phyloP scores from a whole-genome alignment of 2,797 vertebrate species.

The Notolabrus celidotus region DNA sequence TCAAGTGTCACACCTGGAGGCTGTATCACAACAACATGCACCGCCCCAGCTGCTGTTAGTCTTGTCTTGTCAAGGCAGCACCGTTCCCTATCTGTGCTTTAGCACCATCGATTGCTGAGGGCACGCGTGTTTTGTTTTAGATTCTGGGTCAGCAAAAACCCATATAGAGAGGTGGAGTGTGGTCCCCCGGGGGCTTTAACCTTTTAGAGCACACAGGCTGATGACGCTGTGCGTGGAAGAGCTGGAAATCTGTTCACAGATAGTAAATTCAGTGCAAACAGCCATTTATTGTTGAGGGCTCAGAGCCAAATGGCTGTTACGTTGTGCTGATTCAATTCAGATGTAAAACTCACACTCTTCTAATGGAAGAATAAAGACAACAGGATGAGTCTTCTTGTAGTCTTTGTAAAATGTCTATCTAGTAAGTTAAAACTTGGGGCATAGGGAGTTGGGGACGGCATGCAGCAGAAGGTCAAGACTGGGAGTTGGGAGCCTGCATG shows the following conservation, averaged over 20 bases:
- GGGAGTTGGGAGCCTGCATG: too few species aligned
- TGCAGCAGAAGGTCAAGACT: too few species aligned
- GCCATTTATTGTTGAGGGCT: slow-evolving; percentile 33
- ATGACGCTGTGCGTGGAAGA: slow-evolving; percentile 36
- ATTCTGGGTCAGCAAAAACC: slow-evolving; percentile 79
- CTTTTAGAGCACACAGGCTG: slow-evolving; percentile 51
- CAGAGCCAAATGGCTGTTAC: slow-evolving; percentile 37
- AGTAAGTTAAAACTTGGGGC: not conserved
- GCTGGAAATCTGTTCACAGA: slow-evolving; percentile 40
- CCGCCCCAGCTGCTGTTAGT: slow-evolving; percentile 15
- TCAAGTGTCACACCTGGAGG: slow-evolving; percentile 32
- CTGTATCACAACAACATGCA: slow-evolving; percentile 9
- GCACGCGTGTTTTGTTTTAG: slow-evolving; percentile 65
- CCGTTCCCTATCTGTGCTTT: slow-evolving; percentile 41
- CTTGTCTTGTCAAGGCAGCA: slow-evolving; percentile 26
- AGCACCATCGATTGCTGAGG: slow-evolving; percentile 64
- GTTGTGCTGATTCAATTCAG: slow-evolving; percentile 17
- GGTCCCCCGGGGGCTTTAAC: slow-evolving; percentile 49
- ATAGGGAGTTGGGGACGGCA: too few species aligned
- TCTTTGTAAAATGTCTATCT: not conserved
- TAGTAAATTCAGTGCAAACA: slow-evolving; percentile 49
- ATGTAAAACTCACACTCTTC: slow-evolving; percentile 13
- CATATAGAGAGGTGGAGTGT: slow-evolving; percentile 50
- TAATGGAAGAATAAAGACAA: too few species aligned
- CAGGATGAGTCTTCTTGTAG: not conserved